phyloP scores from a whole-genome alignment of 2,888 invertebrate species.

The Boloria selene region DNA sequence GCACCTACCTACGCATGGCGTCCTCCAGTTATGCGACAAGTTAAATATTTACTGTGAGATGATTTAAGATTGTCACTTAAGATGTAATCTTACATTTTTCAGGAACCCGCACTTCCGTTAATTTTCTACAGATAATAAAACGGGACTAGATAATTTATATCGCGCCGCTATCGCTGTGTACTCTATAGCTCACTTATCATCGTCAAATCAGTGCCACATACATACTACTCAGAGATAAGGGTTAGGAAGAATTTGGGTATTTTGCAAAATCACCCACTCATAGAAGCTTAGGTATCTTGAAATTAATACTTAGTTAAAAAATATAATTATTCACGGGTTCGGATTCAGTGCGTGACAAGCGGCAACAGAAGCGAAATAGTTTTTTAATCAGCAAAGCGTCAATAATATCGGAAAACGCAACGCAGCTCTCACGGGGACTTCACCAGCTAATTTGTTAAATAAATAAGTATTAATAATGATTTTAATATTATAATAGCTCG shows the following conservation, averaged over 20 bases:
- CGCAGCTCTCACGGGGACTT: no score
- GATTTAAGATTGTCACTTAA: slow-evolving; percentile 18
- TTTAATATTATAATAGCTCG: no score
- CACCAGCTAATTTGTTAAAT: no score
- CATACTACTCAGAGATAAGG: slow-evolving; percentile 18
- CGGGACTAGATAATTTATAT: slow-evolving; percentile 61
- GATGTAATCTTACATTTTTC: slow-evolving; percentile 26
- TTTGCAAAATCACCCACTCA: neutral
- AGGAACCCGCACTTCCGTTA: slow-evolving; percentile 52
- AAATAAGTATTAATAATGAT: no score
- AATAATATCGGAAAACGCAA: no score
- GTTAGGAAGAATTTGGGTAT: neutral
- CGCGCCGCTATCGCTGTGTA: slow-evolving; percentile 61
- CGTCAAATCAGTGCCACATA: slow-evolving; percentile 61
- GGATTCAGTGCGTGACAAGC: no score
- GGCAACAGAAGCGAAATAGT: no score
- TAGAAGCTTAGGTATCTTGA: no score
- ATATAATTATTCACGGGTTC: no score
- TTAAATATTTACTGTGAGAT: slow-evolving; percentile 27
- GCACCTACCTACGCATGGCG: slow-evolving; percentile 14
- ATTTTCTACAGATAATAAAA: slow-evolving; percentile 63
- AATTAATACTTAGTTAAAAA: no score
- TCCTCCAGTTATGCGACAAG: slow-evolving; percentile 9
- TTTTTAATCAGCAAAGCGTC: no score
- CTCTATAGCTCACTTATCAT: slow-evolving; percentile 60